These are phyloP conservation scores for Mohoua ochrocephala DNA, from an alignment of 2,113 vertebrate genomes.

Conservation along the genomic window DNA sequence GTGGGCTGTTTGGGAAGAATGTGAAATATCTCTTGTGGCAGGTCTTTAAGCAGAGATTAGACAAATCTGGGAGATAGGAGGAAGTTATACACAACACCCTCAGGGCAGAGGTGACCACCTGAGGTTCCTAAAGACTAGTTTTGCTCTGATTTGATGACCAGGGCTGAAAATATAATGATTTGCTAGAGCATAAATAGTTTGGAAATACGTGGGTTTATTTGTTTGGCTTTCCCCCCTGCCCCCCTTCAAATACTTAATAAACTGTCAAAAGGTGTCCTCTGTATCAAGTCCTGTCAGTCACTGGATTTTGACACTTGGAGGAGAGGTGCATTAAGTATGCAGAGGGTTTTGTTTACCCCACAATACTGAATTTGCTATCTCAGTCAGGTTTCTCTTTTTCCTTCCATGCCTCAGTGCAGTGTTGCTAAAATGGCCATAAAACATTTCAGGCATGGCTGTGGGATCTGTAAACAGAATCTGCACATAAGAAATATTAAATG, in stretches of 20 bases:
- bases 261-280: not conserved
- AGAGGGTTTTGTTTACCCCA: not conserved
- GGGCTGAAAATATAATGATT: not conserved
- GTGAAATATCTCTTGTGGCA: not conserved
- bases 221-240: not conserved
- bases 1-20: not conserved
- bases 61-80: not conserved
- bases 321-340: not conserved
- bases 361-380: not conserved
- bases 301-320: not conserved
- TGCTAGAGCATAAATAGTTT: not conserved
- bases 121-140: not conserved
- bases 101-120: not conserved
- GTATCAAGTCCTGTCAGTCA: not conserved
- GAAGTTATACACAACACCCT: not conserved
- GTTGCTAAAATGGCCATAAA: not conserved
- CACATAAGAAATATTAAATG: slow-evolving; percentile 9
- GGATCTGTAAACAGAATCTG: not conserved
- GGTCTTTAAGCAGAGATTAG: not conserved
- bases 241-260: not conserved
- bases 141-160: not conserved
- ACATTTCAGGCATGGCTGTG: not conserved
- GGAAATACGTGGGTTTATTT: not conserved
- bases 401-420: not conserved
- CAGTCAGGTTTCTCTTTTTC: not conserved